Base-by-base conservation (phyloP, 35 echinoderm and acorn worm species). In the Eucidaris tribuloides region DNA sequence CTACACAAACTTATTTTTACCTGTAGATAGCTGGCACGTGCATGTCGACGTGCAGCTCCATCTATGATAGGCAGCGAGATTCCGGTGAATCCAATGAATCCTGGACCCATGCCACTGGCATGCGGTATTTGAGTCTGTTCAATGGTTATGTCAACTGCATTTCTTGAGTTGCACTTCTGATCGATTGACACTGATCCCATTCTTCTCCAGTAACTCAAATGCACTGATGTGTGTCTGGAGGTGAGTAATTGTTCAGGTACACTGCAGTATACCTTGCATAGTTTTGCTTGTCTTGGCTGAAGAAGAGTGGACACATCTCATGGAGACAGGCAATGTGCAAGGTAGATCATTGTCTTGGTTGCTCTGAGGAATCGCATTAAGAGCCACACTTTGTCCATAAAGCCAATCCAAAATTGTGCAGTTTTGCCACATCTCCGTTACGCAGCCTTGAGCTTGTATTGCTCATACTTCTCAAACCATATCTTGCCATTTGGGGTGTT, bases 291-390 rank as follows among this genome's bases (percentile, higher is more conserved):
- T 76, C 42, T 55, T 85, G 82, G 42, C 82, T 71, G 82, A 85
- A 85, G 82, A 85, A 85, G 5, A 71, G 82, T 11, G 82, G 82
- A 23, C 62, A 71, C 82, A 85, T 85, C 63, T 85, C 82, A 46
- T 85, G 82, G 15, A 85, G 82, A 85, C 82, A 85, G 6, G 62
- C 64, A 6, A 85, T 85, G 82, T 85, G 82, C 39, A 71, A 32
- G 65, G 13, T 85, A 86, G 57, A 42, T 87, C 79, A 38, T 96
- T 15, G 77, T 83, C 57, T 94, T 96, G 18, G 79, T 81, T 22
- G 79, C 45, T 39, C 55, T 81, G 31, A 83, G 65, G 37, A 85
- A 74, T 7, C 49, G 63, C 50, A 77, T 72, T 3, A 77, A 28
- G 2, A 85, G 65, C 83, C 66, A 77, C 7, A 9, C 50, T 33